A percentile compares a stretch with the other conserved stretches of the same genome.
phyloP scores from a whole-genome alignment of 2,797 vertebrate genomes.

The Hozukius guyotensis region DNA sequence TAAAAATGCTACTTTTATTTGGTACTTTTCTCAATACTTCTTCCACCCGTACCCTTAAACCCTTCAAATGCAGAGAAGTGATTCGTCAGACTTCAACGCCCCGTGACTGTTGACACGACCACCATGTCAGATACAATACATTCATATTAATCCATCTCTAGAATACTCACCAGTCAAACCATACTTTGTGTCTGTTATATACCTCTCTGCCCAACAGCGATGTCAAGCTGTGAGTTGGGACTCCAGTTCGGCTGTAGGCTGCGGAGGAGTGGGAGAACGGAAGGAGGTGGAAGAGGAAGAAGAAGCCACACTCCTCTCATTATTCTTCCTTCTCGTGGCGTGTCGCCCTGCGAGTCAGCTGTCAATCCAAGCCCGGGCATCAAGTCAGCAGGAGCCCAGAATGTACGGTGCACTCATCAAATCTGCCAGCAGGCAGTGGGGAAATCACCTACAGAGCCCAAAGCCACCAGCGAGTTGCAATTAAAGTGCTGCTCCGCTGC shows the following conservation, averaged over 20 bases:
- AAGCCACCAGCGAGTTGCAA: constrained; percentile 60
- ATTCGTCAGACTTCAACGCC: not conserved
- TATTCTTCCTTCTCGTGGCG: constrained; percentile 50
- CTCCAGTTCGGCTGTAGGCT: constrained; percentile 30
- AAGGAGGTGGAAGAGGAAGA: constrained; percentile 2
- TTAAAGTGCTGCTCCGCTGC: constrained; percentile 60
- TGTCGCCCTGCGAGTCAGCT: constrained; percentile 61
- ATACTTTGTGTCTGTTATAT: not conserved
- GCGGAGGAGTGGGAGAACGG: constrained; percentile 26
- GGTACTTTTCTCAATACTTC: not conserved
- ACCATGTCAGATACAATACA: not conserved
- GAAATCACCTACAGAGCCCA: constrained; percentile 45
- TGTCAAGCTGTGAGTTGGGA: constrained; percentile 41
- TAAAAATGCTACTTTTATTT: not conserved
- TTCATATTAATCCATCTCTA: constrained; percentile 14
- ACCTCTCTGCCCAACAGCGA: constrained; percentile 17
- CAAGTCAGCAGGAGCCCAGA: constrained; percentile 43
- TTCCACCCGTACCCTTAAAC: not conserved
- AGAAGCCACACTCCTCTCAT: constrained; percentile 56
- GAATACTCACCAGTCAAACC: constrained; percentile 28
- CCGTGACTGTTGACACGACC: constrained; percentile 4
- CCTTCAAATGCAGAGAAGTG: not conserved
- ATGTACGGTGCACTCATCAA: constrained; percentile 52
- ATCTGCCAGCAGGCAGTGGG: constrained; percentile 44
- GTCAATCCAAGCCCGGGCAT: constrained; percentile 63